Percentiles rank a stretch among this genome's conserved stretches.
These are phyloP conservation scores for Drosophila pseudotakahashii DNA, from an alignment of 2,888 invertebrate genomes.

Conservation along the genomic window DNA sequence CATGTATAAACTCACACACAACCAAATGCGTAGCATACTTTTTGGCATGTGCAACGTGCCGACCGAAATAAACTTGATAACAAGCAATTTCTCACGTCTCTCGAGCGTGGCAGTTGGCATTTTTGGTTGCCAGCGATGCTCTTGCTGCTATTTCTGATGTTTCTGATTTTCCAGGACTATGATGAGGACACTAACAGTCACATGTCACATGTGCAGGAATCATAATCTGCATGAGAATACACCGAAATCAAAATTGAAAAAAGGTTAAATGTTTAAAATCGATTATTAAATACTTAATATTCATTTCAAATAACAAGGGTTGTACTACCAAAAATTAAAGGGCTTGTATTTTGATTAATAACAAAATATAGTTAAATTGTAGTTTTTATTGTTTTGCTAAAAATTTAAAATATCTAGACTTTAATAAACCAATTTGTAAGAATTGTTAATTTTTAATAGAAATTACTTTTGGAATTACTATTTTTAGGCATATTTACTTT, in stretches of 20 bases:
- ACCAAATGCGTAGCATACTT: constrained; percentile 66
- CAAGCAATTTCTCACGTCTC: constrained; percentile 83
- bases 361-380: too few species aligned
- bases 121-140: constrained; percentile 33
- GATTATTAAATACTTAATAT: too few species aligned
- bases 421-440: too few species aligned
- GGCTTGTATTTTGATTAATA: too few species aligned
- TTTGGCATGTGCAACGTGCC: constrained; percentile 70
- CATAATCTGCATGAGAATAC: constrained; percentile 5
- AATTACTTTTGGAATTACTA: too few species aligned
- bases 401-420: too few species aligned
- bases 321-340: too few species aligned
- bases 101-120: constrained; percentile 66
- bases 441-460: too few species aligned
- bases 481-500: too few species aligned
- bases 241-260: neutral
- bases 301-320: too few species aligned
- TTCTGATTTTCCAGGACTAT: constrained; percentile 2
- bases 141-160: constrained; percentile 12
- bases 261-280: neutral
- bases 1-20: constrained; percentile 51
- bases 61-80: constrained; percentile 81
- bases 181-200: constrained; percentile 14
- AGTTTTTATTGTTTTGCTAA: too few species aligned
- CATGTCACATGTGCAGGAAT: constrained; percentile 17